Base-by-base conservation (phyloP, 2,888 invertebrate genomes). In the Pristionchus fissidentatus region DNA sequence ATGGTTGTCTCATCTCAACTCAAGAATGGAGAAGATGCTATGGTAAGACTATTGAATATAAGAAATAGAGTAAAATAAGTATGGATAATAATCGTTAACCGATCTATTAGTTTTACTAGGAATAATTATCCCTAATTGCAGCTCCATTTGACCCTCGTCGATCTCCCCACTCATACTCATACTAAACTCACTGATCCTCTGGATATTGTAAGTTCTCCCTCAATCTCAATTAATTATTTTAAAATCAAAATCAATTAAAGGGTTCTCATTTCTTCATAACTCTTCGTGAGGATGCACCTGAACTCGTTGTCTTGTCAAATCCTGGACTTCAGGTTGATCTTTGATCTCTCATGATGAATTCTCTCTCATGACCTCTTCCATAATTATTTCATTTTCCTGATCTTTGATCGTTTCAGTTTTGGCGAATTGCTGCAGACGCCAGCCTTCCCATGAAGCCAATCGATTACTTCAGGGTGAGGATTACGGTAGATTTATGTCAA, bases 241-340 rank as follows among this genome's bases (percentile, higher is more conserved):
- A 10, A 32, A 32, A n/a, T 41, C 3, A n/a, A n/a, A n/a, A n/a
- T n/a, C n/a, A n/a, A n/a, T n/a, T n/a, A n/a, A 13, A 60, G 80
- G 89, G 86, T 1, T 90, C 89, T 32, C 87, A 86, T 35, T 92
- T 88, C 81, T 91, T 91, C 62, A 89, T 88, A 80, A 87, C 90
- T 13, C 87, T 90, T 86, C 88, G 91, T 66, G 91, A 91, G 57
- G 91, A 91, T 79, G 86, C 84, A 26, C 91, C 91, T 7, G 91
- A 91, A 79, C 78, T 91, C 19, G 90, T 91, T n/a, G 89, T 91
- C 29, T 84, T 92, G 84, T 87, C 88, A 10, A 90, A 89, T 22
- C 92, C 92, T 13, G 90, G 89, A 10, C 86, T 92, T 43, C 90
- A 88, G 79, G 88, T 87, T 15, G 75, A 13, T 70, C 66, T 32